Percentiles rank a stretch among this genome's conserved stretches.
phyloP scores from a whole-genome alignment of 2,797 vertebrate genomes.

The Falco biarmicus region DNA sequence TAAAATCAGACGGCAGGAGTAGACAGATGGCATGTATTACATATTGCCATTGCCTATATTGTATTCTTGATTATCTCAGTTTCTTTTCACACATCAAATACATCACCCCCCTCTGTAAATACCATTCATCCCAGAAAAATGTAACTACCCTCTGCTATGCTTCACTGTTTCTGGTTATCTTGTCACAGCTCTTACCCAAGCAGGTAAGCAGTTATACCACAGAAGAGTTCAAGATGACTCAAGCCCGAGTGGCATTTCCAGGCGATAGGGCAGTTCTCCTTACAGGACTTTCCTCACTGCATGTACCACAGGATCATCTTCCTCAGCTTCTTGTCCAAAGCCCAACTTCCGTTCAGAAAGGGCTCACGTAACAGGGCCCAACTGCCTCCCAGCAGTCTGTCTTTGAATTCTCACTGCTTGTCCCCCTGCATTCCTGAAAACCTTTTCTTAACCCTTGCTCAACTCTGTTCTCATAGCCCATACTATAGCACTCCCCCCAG shows the following conservation, averaged over 20 bases:
- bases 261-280: not conserved
- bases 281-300: not conserved
- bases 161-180: not conserved
- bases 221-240: not conserved
- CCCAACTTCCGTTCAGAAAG: not conserved
- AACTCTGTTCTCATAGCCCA: not conserved
- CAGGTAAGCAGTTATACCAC: not conserved
- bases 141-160: not conserved
- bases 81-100: constrained; percentile 40
- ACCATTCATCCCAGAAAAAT: constrained; percentile 3
- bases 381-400: not conserved
- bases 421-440: not conserved
- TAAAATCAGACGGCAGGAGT: constrained; percentile 24
- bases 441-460: not conserved
- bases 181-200: not conserved
- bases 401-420: not conserved
- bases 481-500: not conserved
- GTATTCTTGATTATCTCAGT: constrained; percentile 36
- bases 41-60: not conserved
- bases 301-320: not conserved
- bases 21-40: constrained; percentile 35
- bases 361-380: not conserved
- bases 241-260: not conserved
- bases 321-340: not conserved
- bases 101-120: not conserved